A percentile compares a stretch with the other conserved stretches of the same genome.
Evolutionary conservation across 35 echinoderm and acorn worm species (phyloP).

Genomic region (Apostichopus californicus): DNA sequence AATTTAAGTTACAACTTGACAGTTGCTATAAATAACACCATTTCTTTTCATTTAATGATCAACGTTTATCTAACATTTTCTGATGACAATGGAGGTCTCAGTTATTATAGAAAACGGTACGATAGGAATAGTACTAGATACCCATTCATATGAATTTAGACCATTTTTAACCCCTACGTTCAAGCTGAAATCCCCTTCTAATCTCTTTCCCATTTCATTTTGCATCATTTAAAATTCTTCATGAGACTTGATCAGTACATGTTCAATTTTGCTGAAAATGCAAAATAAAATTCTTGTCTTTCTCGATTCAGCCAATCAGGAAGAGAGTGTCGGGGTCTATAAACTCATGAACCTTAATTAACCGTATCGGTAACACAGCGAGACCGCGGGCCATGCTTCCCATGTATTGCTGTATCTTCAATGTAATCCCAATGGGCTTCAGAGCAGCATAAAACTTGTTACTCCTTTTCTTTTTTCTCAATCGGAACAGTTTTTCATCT

Average conservation of each 20-base stretch:
- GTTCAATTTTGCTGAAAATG: neutral
- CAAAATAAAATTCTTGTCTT: neutral
- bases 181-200: no score
- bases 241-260: neutral
- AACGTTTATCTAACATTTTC: no score
- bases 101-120: no score
- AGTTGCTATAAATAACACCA: no score
- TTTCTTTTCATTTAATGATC: no score
- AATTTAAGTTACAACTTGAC: no score
- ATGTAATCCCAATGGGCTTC: neutral
- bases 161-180: neutral
- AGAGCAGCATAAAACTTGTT: neutral
- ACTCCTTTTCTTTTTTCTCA: neutral
- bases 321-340: neutral
- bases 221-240: neutral
- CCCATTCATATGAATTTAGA: no score
- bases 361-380: neutral
- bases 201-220: no score
- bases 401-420: neutral
- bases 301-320: neutral
- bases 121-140: no score
- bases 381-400: conserved; percentile 5
- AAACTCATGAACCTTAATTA: conserved; percentile 37
- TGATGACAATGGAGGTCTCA: no score
- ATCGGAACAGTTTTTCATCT: neutral